Evolutionary conservation across 2,113 vertebrate species (phyloP).

Genomic region (Bolborhynchus lineola): DNA sequence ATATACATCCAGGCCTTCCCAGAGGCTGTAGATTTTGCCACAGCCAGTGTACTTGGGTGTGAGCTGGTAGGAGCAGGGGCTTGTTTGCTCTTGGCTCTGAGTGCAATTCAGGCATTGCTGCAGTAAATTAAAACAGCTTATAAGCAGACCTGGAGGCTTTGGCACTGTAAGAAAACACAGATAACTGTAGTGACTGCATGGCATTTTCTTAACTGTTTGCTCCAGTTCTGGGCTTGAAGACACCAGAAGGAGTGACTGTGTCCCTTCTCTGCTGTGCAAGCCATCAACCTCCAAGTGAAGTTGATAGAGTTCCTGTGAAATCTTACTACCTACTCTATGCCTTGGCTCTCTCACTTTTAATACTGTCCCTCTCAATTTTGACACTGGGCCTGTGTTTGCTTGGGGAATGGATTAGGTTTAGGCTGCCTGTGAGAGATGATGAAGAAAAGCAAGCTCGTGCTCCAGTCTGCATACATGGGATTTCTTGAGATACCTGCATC

Average conservation of each 20-base stretch:
- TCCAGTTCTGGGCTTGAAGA: neutral
- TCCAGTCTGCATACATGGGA: neutral
- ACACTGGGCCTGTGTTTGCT: neutral
- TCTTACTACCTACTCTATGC: neutral
- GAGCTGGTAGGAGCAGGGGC: neutral
- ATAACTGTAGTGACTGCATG: rapidly evolving
- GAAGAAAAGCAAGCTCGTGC: neutral
- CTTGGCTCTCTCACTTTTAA: neutral
- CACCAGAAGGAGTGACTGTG: neutral
- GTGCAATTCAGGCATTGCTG: neutral
- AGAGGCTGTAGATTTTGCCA: neutral
- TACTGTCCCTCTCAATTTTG: neutral
- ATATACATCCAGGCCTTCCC: neutral
- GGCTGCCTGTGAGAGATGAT: neutral
- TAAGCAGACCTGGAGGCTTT: neutral
- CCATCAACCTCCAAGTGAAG: neutral
- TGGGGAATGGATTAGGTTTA: neutral
- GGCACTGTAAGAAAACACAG: neutral
- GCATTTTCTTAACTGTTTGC: neutral
- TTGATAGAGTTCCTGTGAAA: neutral
- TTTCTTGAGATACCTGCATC: neutral
- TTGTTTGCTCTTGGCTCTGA: neutral
- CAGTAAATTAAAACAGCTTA: neutral
- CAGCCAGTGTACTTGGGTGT: neutral
- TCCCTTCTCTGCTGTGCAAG: neutral